Evolutionary conservation across 2,888 invertebrate species (phyloP), one percentile per base, ranked within the genome.

Genomic region (Tachystola acroxantha): DNA sequence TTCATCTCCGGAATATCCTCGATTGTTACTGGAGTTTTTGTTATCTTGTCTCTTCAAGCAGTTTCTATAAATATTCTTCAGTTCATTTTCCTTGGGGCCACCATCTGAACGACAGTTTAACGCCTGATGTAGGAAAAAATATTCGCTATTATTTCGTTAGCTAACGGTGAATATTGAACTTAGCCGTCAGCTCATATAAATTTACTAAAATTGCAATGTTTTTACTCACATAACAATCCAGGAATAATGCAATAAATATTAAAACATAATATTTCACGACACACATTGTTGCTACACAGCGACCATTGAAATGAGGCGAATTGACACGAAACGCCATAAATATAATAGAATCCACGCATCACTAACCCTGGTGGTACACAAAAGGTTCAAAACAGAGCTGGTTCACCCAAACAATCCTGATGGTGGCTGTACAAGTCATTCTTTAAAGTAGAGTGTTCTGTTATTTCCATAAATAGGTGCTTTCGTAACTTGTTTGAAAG

Each of bases 61-160:
- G 34, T 72, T 86, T 42, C 85, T 85, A 45, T 90, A 88, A 6
- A 90, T 80, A 32, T 77, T 85, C 45, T 89, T 90, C 2, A 91
- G 64, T 36, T 90, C 89, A 10, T 88, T 82, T 47, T 90, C 89
- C 39, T 86, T 82, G n/a, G 88, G 84, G 13, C 90, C 89, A 36
- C 89, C 89, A 31, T 88, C 88, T 0, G 89, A 81, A 7, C 88
- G 88, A 49, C 92, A 92, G 54, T 82, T 89, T 12, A 92, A 54
- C 6, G 86, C 77, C 89, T 89, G 20, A 11, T 12, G 2, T 1
- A 3, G 13, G 16, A n/a, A n/a, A n/a, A n/a, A n/a, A n/a, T n/a
- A n/a, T n/a, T n/a, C n/a, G n/a, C n/a, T n/a, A n/a, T n/a, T n/a
- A n/a, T n/a, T n/a, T n/a, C n/a, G n/a, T n/a, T n/a, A n/a, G n/a